Evolutionary conservation across 2,113 vertebrate genomes (phyloP), one percentile per base, ranked within the genome.

Genomic region (Heterotilapia buettikoferi): DNA sequence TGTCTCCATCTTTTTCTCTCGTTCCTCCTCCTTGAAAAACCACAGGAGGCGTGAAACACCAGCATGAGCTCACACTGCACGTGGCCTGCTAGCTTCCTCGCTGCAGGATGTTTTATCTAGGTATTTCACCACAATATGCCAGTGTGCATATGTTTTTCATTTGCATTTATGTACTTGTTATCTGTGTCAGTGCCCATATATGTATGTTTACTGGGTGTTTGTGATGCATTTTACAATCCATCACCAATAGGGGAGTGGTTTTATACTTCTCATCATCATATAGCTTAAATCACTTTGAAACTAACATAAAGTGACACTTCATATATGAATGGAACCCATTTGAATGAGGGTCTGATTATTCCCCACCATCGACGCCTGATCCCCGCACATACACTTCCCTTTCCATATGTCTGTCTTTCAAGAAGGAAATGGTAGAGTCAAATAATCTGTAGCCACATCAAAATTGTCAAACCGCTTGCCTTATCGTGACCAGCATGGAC

Each of bases 31-130:
- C 56, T 47, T 68, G 33, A 29, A 52, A 82, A 86, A 88, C 83
- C 85, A 83, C 87, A 87, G 93, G 85, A 81, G 86, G 86, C 76
- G 86, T 86, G 21, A 90, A 81, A 78, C 89, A 84, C 12, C 86
- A 88, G 90, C 90, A 76, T 83, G 90, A 84, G 81, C 66, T 88
- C 81, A 71, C 61, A 3, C 71, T 79, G 88, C 91, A 90, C 83
- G 76, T 88, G 88, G 80, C 91, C 89, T 10, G 43, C 84, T 5
- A 36, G 86, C 80, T 78, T 86, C 80, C 84, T 90, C 52, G 12
- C 91, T 84, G 54, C 83, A 82, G 86, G 86, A 63, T n/a, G 43
- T 45, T 59, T 38, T 57, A 47, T 24, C 52, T 73, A 81, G 52
- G 84, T 29, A 36, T 91, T 84, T 84, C 53, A 31, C 84, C 83